Evolutionary conservation across 2,113 vertebrate genomes (phyloP).

Genomic region (Hippocampus barbouri): DNA sequence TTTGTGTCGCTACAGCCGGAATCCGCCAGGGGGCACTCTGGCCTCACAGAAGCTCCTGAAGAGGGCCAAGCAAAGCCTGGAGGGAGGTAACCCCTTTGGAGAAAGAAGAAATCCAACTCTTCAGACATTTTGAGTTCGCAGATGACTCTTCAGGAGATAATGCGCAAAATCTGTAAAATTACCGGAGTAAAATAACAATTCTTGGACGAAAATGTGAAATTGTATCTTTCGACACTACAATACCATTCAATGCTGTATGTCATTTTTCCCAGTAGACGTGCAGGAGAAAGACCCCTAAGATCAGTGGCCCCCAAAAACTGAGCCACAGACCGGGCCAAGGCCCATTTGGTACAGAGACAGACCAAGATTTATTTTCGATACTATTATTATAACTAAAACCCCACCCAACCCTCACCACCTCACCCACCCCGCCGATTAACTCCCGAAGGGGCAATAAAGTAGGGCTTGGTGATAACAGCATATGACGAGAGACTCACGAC

Average conservation of each 20-base stretch:
- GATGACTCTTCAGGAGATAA: not conserved
- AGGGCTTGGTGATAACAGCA: too few species aligned
- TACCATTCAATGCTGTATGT: not conserved
- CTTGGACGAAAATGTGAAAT: not conserved
- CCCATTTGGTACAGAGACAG: too few species aligned
- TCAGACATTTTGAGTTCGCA: not conserved
- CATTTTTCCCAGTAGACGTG: slow-evolving; percentile 7
- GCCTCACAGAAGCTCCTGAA: slow-evolving; percentile 11
- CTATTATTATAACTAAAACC: too few species aligned
- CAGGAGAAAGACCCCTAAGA: not conserved
- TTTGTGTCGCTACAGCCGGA: slow-evolving; percentile 10
- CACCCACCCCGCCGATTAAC: too few species aligned
- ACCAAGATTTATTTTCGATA: too few species aligned
- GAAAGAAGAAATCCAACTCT: slow-evolving; percentile 11
- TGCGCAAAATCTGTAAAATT: slow-evolving; percentile 2
- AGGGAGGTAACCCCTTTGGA: slow-evolving; percentile 13
- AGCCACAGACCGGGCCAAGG: too few species aligned
- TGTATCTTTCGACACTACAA: too few species aligned
- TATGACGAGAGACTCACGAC: too few species aligned
- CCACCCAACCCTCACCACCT: too few species aligned
- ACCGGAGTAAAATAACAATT: slow-evolving; percentile 17
- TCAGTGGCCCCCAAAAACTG: too few species aligned
- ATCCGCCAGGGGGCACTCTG: slow-evolving; percentile 64
- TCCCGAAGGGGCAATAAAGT: too few species aligned
- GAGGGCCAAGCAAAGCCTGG: not conserved